A percentile compares a stretch with the other conserved stretches of the same genome.
Conservation (phyloP, 2,797 vertebrate genomes). For the Sandelia bainsii region DNA sequence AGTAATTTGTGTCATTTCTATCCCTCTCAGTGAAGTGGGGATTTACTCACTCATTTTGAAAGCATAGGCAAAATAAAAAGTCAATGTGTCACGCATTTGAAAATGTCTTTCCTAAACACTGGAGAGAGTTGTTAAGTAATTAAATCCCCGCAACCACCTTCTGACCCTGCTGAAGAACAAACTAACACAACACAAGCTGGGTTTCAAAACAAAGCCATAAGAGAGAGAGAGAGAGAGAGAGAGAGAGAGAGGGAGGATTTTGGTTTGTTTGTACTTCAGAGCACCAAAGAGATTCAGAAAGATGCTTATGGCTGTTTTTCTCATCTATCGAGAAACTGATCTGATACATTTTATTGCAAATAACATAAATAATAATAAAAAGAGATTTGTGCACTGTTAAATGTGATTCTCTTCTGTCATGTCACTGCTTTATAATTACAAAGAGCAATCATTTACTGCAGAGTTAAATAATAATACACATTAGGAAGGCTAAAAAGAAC, state of each 20-base stretch:
- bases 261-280: too few relatives aligned
- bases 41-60: too few relatives aligned
- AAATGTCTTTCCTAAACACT: background rate
- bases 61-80: too few relatives aligned
- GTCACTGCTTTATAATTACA: constrained; percentile 22
- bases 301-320: constrained; percentile 15
- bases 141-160: background rate
- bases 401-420: background rate
- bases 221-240: too few relatives aligned
- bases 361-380: too few relatives aligned
- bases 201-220: constrained; percentile 27
- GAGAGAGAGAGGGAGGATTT: too few relatives aligned
- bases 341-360: constrained; percentile 17
- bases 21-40: too few relatives aligned
- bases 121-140: background rate
- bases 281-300: too few relatives aligned
- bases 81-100: background rate
- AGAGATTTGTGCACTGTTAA: constrained; percentile 3
- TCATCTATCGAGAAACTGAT: background rate
- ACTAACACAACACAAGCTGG: background rate
- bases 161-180: background rate
- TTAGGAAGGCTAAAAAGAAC: constrained; percentile 3
- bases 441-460: constrained; percentile 13
- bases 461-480: constrained; percentile 1
- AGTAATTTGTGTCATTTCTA: too few relatives aligned